Percentiles rank a stretch among this genome's conserved stretches.
phyloP scores from a whole-genome alignment of 2,113 vertebrate genomes.

The Cichladusa arquata region DNA sequence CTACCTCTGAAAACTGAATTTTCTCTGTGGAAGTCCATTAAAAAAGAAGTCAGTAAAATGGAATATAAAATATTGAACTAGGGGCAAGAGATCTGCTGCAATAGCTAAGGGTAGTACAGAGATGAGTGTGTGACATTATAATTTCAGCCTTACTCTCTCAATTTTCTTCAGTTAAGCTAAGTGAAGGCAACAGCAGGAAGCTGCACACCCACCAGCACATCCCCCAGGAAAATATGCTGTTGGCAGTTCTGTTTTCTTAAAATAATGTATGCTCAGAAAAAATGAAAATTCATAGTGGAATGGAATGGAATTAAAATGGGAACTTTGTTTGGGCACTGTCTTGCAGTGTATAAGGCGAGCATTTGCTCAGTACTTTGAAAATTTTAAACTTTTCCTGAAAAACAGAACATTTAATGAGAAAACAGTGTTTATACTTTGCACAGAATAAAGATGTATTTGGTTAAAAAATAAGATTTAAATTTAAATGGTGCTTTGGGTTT shows the following conservation, averaged over 20 bases:
- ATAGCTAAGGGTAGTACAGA: neutral
- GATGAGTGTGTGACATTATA: neutral
- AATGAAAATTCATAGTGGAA: neutral
- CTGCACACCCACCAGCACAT: accelerated
- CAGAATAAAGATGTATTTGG: neutral
- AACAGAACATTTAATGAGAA: neutral
- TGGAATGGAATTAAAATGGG: neutral
- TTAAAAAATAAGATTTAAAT: neutral
- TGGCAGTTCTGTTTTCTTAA: neutral
- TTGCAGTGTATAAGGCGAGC: neutral
- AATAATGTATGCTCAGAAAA: neutral
- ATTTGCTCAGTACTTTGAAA: neutral
- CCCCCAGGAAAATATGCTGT: neutral
- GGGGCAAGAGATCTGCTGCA: neutral
- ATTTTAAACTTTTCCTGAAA: neutral
- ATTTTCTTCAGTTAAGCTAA: neutral
- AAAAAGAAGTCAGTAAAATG: neutral
- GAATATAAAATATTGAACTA: neutral
- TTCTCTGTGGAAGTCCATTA: neutral
- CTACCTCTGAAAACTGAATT: neutral
- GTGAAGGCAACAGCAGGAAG: neutral
- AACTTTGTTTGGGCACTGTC: neutral
- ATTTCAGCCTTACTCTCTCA: neutral
- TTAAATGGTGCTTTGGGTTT: neutral
- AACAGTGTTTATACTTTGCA: neutral